phyloP scores from a whole-genome alignment of 2,113 vertebrate species.

The Canis aureus region DNA sequence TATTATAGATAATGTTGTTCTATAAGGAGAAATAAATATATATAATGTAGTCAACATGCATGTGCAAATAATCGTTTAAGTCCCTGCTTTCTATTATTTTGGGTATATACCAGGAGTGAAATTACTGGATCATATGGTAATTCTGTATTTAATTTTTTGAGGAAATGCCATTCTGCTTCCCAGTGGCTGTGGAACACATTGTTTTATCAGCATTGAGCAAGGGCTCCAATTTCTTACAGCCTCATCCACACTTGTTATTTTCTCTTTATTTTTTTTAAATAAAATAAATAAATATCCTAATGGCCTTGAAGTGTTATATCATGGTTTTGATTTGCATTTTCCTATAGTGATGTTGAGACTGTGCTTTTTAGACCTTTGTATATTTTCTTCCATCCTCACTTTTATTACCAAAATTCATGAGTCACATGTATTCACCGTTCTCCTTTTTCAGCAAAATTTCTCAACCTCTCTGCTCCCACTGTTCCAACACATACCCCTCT shows the following conservation, averaged over 20 bases:
- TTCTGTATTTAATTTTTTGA: neutral
- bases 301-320: neutral
- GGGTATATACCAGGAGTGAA: neutral
- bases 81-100: neutral
- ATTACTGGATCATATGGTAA: neutral
- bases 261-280: neutral
- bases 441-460: neutral
- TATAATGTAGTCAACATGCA: neutral
- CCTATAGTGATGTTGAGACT: neutral
- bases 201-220: neutral
- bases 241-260: neutral
- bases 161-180: neutral
- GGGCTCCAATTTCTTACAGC: neutral
- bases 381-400: neutral
- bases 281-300: neutral
- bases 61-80: neutral
- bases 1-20: neutral
- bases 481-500: neutral
- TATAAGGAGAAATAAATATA: neutral
- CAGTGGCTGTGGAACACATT: neutral
- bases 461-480: neutral
- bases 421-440: neutral
- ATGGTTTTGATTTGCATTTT: neutral
- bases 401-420: neutral
- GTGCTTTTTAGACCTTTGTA: neutral